Evolutionary conservation across 2,888 invertebrate genomes (phyloP), one percentile per base, ranked within the genome.

Genomic region (Melanargia galathea): DNA sequence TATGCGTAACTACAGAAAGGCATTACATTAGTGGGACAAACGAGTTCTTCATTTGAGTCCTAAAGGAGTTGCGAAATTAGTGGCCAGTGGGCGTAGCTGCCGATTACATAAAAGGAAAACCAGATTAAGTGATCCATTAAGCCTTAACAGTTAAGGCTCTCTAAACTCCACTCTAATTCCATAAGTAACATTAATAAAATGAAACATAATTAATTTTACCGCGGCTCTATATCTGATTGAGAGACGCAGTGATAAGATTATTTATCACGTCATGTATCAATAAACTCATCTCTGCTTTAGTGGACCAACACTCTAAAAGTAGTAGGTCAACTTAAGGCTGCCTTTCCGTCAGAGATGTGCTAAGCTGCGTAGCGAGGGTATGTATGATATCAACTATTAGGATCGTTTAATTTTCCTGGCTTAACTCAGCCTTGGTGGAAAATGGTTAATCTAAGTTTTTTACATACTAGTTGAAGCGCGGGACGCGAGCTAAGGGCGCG

Each of bases 11-110:
- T n/a, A 10, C 35, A 35, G 35, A 35, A 35, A 35, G n/a, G 16
- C 16, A 43, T 38, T 38, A 35, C n/a, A 13, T 43, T 18, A 45
- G 11, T 45, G 45, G 20, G 20, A 20, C 45, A 45, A 46, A 46
- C 45, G 11, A 46, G 45, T 46, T 46, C 20, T 43, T 8, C 7
- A 18, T 18, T 18, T 18, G 2, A 16, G 16, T 18, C 18, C 20
- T 46, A 46, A 46, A 46, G 45, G 45, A 11, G 45, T 46, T 46
- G 45, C 45, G 45, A 46, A 46, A 22, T 46, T 43, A 43, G 30
- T 1, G 18, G 13, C 13, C 13, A 13, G 45, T 46, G 45, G 45
- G 45, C 5, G 45, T 46, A 46, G 45, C 20, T 20, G 11, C n/a
- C 45, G 11, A 46, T 46, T 46, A 22, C 45, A 46, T 46, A 46